phyloP scores from a whole-genome alignment of 2,888 invertebrate species.

The Horisme vitalbata region DNA sequence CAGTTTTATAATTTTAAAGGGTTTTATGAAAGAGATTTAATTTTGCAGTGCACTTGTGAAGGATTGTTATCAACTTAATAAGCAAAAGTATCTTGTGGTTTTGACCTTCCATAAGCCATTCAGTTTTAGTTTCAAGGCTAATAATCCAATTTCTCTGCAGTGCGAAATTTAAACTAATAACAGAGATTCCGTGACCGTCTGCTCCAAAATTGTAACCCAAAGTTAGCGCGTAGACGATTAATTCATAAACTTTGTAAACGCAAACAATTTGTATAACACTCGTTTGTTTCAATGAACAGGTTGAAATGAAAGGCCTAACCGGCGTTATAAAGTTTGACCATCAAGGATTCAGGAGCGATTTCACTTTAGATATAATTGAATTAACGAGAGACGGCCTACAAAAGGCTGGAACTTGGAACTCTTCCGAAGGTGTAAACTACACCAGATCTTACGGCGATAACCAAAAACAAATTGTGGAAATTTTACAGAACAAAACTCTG shows the following conservation, averaged over 20 bases:
- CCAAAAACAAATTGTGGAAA: slow-evolving; percentile 93
- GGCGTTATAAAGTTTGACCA: slow-evolving; percentile 97
- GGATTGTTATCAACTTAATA: neutral
- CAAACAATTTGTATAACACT: slow-evolving; percentile 38
- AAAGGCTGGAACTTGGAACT: slow-evolving; percentile 95
- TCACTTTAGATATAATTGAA: slow-evolving; percentile 95
- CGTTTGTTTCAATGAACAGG: slow-evolving; percentile 80
- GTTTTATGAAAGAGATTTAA: slow-evolving; percentile 4
- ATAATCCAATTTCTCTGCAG: neutral
- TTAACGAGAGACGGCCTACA: slow-evolving; percentile 91
- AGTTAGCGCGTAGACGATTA: slow-evolving; percentile 22
- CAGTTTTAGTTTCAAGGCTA: neutral
- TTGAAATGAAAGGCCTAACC: slow-evolving; percentile 96
- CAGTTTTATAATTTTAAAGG: slow-evolving; percentile 7
- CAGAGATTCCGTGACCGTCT: slow-evolving; percentile 3
- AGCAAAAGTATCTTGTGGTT: no score
- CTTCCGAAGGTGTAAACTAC: slow-evolving; percentile 93
- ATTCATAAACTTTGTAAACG: slow-evolving; percentile 32
- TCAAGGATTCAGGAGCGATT: slow-evolving; percentile 95
- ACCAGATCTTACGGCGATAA: slow-evolving; percentile 93
- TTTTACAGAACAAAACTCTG: slow-evolving; percentile 95
- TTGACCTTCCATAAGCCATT: neutral
- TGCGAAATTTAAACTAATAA: slow-evolving; percentile 6
- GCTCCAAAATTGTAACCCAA: slow-evolving; percentile 20
- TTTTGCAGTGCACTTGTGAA: neutral